Base-by-base conservation (phyloP, 2,113 vertebrate genomes). In the Mirza zaza region DNA sequence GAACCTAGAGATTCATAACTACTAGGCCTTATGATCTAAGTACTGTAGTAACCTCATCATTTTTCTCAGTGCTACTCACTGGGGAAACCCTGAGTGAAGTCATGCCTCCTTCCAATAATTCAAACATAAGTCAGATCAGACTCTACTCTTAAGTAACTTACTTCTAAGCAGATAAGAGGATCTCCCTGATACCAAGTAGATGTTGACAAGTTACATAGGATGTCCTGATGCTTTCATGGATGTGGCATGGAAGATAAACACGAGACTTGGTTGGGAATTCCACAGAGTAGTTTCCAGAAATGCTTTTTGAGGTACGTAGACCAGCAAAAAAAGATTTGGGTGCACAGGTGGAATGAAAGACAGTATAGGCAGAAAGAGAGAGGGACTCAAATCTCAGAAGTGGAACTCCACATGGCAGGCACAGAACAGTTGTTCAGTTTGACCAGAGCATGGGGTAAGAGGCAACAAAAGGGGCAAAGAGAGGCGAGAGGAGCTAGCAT, bases 401-500 rank as follows among this genome's bases (percentile, higher is more conserved):
- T 8, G 29, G 8, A n/a, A 61, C 14, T 34, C 21, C 21, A 14
- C 0, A 0, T 18, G 65, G 18, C 6, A 1, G 2, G 4, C 34
- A 45, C 14, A 85, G 14, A 21, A 65, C 23, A 39, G 45, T 12
- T 27, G 2, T 48, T n/a, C 61, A 32, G 34, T 55, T 15, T 29
- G 48, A 42, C 27, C 5, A 20, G 71, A 59, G 9, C 29, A 8
- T 21, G 39, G 52, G 2, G 23, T 11, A 11, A 8, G 68, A 0
- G 29, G 12, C 36, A 23, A 21, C 5, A 10, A 50, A 67, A 10
- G 1, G 36, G 5, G 1, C 29, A 42, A 67, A 3, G 36, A 39
- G 8, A 8, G 2, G 23, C 1, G 2, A 11, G 17, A 71, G 6
- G 5, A 21, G 42, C 18, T 8, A 2, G n/a, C 4, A 14, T 5